Base-by-base conservation (phyloP, 2,113 vertebrate genomes). In the Rhinoderma darwinii region DNA sequence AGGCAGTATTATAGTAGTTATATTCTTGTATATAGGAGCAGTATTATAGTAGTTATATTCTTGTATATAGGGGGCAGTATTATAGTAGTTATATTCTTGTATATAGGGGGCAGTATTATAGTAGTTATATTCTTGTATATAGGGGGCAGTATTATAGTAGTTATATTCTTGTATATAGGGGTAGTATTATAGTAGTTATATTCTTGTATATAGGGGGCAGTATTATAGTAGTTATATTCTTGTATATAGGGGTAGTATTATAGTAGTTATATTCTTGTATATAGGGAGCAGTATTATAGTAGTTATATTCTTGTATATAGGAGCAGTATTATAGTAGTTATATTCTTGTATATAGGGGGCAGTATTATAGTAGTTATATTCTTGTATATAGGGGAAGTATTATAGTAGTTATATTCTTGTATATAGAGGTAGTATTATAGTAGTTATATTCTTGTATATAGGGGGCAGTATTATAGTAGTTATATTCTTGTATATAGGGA, bases 281-380 rank as follows among this genome's bases (percentile, higher is more conserved):
- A 68, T 68, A 68, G 63, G 63, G 8, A 7, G 30, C 63, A 68
- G 63, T 68, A 68, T 68, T 68, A 68, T 68, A 68, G 63, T 68
- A 68, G 63, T 68, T 68, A 68, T 68, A 68, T 68, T 37, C 63
- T 20, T 68, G 63, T 68, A 68, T 14, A 68, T 68, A 68, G 30
- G 9, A 15, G 63, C 63, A 68, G 63, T 68, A 68, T 68, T 68
- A 68, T 68, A 68, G 63, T 35, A 68, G 63, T 32, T 68, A 35
- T 68, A 68, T 68, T 68, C 30, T 35, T 68, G 63, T 68, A 68
- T 14, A 68, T 68, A 68, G n/a, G 63, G 63, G 2, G 63, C 32
- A 68, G 63, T 68, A 68, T 68, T 68, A 68, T 68, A 68, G 63
- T 35, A 68, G 56, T 61, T 61, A 61, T 61, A 61, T 61, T 61